Percentiles rank a stretch among this genome's conserved stretches.
These are phyloP conservation scores for Thryonomys swinderianus DNA, from an alignment of 2,113 vertebrate genomes.

Conservation along the genomic window DNA sequence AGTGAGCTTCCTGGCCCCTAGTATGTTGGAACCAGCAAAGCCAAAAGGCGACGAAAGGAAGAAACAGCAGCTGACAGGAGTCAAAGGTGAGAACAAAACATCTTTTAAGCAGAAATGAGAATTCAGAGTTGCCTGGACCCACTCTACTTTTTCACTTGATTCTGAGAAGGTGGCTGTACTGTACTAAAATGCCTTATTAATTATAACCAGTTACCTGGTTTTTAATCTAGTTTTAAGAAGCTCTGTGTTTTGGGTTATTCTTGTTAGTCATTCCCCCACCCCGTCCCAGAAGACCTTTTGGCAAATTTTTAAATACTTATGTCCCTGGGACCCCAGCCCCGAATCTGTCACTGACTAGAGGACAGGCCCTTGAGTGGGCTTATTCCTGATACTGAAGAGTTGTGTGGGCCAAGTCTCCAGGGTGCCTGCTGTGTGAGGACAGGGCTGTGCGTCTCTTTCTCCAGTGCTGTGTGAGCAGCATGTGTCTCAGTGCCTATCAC, in stretches of 20 bases:
- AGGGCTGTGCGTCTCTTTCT: not conserved
- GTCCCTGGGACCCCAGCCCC: not conserved
- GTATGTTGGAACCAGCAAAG: not conserved
- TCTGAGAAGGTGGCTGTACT: not conserved
- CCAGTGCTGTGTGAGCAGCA: no score
- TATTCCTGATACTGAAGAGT: not conserved
- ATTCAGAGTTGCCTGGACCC: not conserved
- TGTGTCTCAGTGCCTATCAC: not conserved
- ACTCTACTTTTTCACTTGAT: not conserved
- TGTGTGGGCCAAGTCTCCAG: not conserved
- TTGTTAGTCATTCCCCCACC: not conserved
- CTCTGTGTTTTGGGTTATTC: not conserved
- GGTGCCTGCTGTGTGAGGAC: not conserved
- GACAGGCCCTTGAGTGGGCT: not conserved
- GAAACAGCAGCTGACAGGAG: not conserved
- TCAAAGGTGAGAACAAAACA: not conserved
- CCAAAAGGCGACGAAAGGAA: not conserved
- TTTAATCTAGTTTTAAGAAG: slow-evolving; percentile 16
- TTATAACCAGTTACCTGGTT: not conserved
- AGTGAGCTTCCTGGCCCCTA: not conserved
- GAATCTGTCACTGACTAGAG: not conserved
- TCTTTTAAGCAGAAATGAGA: slow-evolving; percentile 23
- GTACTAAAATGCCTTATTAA: not conserved
- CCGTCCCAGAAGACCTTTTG: not conserved
- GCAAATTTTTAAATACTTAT: slow-evolving; percentile 1